Evolutionary conservation across 2,797 vertebrate genomes (phyloP).

Genomic region (Poeciliopsis paucimaculata): DNA sequence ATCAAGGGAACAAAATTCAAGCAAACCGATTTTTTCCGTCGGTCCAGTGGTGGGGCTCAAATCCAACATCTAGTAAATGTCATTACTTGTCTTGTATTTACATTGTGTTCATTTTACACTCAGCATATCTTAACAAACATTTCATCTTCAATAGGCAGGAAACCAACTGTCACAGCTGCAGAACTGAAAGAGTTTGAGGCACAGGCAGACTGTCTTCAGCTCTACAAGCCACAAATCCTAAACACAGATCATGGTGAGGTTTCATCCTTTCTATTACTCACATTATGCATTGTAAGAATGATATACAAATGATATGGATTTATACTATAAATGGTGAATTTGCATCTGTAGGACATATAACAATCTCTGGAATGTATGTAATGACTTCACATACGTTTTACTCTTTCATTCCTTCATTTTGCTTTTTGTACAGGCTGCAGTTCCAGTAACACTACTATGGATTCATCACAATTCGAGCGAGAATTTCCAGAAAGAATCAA

Average conservation of each 20-base stretch:
- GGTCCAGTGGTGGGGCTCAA: neutral
- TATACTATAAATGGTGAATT: neutral
- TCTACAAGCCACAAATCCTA: neutral
- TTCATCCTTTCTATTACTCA: neutral
- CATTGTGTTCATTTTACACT: neutral
- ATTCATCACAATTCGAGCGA: rapidly evolving
- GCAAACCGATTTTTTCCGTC: neutral
- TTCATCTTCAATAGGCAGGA: slow-evolving; percentile 35
- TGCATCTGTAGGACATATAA: neutral
- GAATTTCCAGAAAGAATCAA: neutral
- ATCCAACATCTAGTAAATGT: neutral
- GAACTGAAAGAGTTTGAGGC: slow-evolving; percentile 45
- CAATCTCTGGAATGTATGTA: neutral
- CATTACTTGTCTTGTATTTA: neutral
- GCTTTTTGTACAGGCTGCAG: slow-evolving; percentile 21
- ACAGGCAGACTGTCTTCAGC: slow-evolving; percentile 9
- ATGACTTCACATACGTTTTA: neutral
- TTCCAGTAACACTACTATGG: rapidly evolving
- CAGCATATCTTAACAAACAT: neutral
- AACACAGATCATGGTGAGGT: slow-evolving; percentile 35
- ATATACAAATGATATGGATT: neutral
- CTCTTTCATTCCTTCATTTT: neutral
- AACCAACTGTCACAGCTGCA: slow-evolving; percentile 16
- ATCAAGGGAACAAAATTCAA: neutral
- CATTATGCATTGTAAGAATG: neutral